Evolutionary conservation across 2,113 vertebrate genomes (phyloP).

Genomic region (Pelobates fuscus): DNA sequence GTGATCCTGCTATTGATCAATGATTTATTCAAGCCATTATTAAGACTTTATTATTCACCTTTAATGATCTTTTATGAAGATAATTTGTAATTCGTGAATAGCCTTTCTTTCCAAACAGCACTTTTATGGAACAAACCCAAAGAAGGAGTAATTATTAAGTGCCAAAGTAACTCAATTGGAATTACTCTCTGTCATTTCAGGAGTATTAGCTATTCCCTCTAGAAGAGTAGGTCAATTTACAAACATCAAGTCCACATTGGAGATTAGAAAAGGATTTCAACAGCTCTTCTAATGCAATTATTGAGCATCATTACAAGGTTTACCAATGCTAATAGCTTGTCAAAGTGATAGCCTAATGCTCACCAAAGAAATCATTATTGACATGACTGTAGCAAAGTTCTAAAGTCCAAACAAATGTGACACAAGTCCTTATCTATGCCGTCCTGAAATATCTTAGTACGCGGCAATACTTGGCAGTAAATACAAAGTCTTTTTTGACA

Average conservation of each 20-base stretch:
- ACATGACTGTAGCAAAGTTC: conserved; percentile 14
- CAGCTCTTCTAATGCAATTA: conserved; percentile 33
- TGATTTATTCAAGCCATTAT: background rate
- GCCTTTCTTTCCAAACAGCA: conserved; percentile 16
- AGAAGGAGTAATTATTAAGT: conserved; percentile 26
- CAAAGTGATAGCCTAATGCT: conserved; percentile 8
- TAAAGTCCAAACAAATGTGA: background rate
- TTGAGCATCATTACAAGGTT: conserved; percentile 39
- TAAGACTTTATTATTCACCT: background rate
- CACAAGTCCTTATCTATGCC: no score
- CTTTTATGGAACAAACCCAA: conserved; percentile 13
- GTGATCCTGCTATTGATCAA: no score
- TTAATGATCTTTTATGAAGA: background rate
- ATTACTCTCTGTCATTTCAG: conserved; percentile 25
- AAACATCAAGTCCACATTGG: conserved; percentile 10
- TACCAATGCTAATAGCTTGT: conserved; percentile 38
- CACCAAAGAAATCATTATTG: conserved; percentile 25
- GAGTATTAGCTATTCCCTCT: conserved; percentile 30
- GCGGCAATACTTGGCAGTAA: no score
- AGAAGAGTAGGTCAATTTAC: conserved; percentile 29
- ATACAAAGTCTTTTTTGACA: no score
- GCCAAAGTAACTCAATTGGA: conserved; percentile 35
- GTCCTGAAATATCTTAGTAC: no score
- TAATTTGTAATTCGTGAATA: conserved; percentile 15
- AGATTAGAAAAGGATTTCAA: conserved; percentile 39